A percentile compares a stretch with the other conserved stretches of the same genome.
Conservation (phyloP, 1,140 invertebrate genomes). For the Maconellicoccus hirsutus region DNA sequence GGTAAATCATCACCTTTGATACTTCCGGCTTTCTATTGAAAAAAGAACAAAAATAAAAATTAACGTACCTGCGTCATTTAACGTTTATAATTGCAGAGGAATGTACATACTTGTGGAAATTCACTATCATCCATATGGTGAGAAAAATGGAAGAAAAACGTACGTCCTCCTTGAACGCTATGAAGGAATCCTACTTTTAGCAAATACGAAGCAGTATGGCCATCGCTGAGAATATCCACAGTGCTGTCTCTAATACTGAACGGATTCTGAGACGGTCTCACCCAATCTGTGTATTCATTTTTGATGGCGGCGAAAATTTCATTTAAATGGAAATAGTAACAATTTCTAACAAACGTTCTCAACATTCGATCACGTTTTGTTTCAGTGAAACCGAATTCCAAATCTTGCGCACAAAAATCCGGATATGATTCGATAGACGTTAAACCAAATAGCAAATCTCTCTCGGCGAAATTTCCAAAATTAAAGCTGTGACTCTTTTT, state of each 20-base stretch:
- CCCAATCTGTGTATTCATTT: slow-evolving; percentile 91
- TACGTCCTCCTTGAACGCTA: slow-evolving; percentile 55
- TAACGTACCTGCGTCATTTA: background rate
- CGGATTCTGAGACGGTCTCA: slow-evolving; percentile 60
- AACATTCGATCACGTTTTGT: slow-evolving; percentile 69
- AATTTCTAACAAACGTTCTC: slow-evolving; percentile 75
- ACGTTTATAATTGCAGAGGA: background rate
- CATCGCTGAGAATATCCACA: slow-evolving; percentile 67
- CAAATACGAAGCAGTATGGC: slow-evolving; percentile 70
- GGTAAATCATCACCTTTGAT: slow-evolving; percentile 90
- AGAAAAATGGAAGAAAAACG: slow-evolving; percentile 80
- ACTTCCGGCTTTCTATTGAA: slow-evolving; percentile 52
- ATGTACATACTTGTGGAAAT: slow-evolving; percentile 52
- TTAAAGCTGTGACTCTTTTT: slow-evolving; percentile 45
- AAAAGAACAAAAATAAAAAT: background rate
- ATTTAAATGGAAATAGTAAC: slow-evolving; percentile 77
- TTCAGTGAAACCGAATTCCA: slow-evolving; percentile 75
- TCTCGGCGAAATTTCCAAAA: slow-evolving; percentile 69
- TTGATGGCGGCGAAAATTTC: slow-evolving; percentile 81
- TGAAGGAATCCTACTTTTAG: slow-evolving; percentile 69
- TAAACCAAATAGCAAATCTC: slow-evolving; percentile 62
- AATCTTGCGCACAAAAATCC: slow-evolving; percentile 54
- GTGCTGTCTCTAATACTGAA: slow-evolving; percentile 62
- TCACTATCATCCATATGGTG: slow-evolving; percentile 61
- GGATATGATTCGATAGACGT: slow-evolving; percentile 62